Base-by-base conservation (phyloP, 1,140 invertebrate species). In the Hylaeus volcanicus region DNA sequence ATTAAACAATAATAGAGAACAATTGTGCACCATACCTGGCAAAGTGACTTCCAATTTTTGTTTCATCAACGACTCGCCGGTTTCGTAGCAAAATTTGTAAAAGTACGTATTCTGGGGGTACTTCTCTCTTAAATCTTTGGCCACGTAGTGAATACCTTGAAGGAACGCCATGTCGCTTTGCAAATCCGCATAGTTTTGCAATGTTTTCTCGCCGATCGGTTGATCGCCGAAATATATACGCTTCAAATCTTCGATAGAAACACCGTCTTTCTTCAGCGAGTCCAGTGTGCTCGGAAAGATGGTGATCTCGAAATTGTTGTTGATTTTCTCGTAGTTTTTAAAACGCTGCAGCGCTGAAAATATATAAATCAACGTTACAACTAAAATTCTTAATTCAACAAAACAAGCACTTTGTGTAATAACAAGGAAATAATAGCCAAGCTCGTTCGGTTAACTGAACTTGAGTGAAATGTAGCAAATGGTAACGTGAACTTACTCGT, bases 21-120 rank as follows among this genome's bases (percentile, higher is more conserved):
- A 26, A 9, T 51, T 6, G 1, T 51, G 6, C 4, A 41, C n/a
- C 12, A 6, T 76, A 86, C 84, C 84, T 86, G 73, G 69, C 8
- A 66, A 0, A 3, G 70, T 56, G 1, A 85, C 26, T 4, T 82
- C 48, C 1, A 85, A 11, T 0, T 64, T 0, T 5, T 37, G 39
- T 51, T 87, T 88, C 9, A 55, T 60, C 0, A 80, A 0, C 0
- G 85, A 85, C 0, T 58, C 5, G 55, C 68, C 70, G 15, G 58
- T 66, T 1, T 92, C 88, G 61, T 91, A 94, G 53, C 92, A 90
- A 87, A 95, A 94, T 81, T 89, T 88, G 73, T 95, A 95, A 58
- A 94, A 88, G 76, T 94, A 95, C 2, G 93, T 90, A 0, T 92
- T 87, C 41, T 85, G 75, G 2, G 78, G 48, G 2, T 73, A 83